Base-by-base conservation (phyloP, 2,797 vertebrate genomes). In the Glyptemys insculpta region DNA sequence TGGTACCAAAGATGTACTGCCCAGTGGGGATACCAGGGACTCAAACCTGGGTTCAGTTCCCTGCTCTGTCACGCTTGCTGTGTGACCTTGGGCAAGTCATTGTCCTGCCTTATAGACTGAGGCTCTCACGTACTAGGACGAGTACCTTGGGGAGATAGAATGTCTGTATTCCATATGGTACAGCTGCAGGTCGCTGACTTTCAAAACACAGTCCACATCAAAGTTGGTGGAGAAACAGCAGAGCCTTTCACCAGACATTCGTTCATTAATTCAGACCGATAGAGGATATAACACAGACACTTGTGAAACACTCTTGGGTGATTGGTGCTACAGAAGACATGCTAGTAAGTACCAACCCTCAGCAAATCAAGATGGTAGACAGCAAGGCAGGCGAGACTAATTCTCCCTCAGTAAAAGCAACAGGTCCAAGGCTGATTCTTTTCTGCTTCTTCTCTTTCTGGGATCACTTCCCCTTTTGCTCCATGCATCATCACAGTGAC, bases 81-180 rank as follows among this genome's bases (percentile, higher is more conserved):
- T n/a, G 0, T 54, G 59, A 72, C 72, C 86, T 87, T 50, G 59
- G 31, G 15, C 15, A n/a, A 15, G n/a, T 41, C 87, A 44, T 52
- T 56, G 37, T 5, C 16, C 44, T 4, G 1, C 14, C 5, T 18
- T 56, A 2, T 7, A 25, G 57, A 59, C 57, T 6, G 57, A 59
- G 25, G 27, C 49, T 19, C 29, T 47, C 3, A 1, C 34, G 34
- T 1, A 2, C 2, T 23, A 6, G 0, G 53, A 3, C 3, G 4
- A 50, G 31, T 50, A 29, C 2, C 16, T 37, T 25, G 34, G 1
- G 3, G 2, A 15, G 2, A 12, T 14, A 1, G 3, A 7, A 44
- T 47, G 29, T 2, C 1, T 2, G 41, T 82, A 88, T 79, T 88
- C 68, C 80, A 25, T 44, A 41, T 19, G 83, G 41, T 52, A 52